Percentiles rank a stretch among this genome's conserved stretches.
These are phyloP conservation scores for Zygogramma bicolorata DNA, from an alignment of 2,888 invertebrate species.

Conservation along the genomic window DNA sequence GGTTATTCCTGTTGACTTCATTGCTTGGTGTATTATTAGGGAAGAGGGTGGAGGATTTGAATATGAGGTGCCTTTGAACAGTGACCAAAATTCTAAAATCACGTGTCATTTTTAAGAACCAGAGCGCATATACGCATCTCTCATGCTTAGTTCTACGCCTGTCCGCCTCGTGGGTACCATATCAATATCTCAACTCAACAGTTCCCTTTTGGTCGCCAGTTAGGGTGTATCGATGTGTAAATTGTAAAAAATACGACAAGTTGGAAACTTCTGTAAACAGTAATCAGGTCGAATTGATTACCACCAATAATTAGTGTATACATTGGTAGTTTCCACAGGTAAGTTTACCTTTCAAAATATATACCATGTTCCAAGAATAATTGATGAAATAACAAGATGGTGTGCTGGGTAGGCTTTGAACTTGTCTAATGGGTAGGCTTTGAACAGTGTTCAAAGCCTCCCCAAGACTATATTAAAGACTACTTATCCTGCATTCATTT, in stretches of 20 bases:
- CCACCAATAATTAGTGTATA: not conserved
- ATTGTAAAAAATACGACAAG: not conserved
- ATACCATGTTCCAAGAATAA: not conserved
- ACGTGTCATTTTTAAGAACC: not conserved
- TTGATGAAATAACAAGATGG: not conserved
- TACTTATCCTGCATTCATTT: too few species aligned
- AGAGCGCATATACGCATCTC: not conserved
- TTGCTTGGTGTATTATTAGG: not conserved
- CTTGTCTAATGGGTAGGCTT: too few species aligned
- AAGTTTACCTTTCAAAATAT: not conserved
- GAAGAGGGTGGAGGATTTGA: conserved; percentile 1
- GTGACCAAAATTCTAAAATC: not conserved
- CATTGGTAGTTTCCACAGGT: not conserved
- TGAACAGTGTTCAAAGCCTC: too few species aligned
- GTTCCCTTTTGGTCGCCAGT: not conserved
- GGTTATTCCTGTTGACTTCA: too few species aligned
- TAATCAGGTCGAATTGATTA: not conserved
- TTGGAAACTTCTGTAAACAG: not conserved
- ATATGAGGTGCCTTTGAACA: not conserved
- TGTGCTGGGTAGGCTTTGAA: too few species aligned
- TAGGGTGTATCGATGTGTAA: not conserved
- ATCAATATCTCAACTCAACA: too few species aligned
- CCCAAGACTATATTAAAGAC: too few species aligned
- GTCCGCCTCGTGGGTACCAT: not conserved
- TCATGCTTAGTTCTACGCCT: not conserved